Evolutionary conservation across 2,113 vertebrate genomes (phyloP).

Genomic region (Hippopotamus amphibius): DNA sequence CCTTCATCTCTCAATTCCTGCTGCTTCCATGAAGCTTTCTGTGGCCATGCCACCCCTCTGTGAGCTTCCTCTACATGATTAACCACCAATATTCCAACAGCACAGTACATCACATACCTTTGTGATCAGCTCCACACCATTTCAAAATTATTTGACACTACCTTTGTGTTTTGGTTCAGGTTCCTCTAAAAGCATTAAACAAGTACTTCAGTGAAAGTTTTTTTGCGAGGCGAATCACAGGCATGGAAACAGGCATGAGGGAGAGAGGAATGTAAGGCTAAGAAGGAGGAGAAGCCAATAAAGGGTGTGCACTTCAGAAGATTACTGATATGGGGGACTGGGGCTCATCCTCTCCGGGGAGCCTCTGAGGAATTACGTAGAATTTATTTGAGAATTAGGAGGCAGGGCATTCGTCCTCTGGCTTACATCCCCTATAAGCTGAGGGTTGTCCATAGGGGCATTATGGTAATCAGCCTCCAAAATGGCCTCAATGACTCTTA

Average conservation of each 20-base stretch:
- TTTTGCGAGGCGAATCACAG: background rate
- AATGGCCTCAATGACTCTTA: background rate
- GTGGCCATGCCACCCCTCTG: background rate
- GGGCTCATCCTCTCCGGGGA: background rate
- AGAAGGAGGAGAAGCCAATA: background rate
- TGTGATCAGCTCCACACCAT: background rate
- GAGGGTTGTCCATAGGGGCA: background rate
- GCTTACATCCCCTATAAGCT: background rate
- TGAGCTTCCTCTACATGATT: background rate
- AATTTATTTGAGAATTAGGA: background rate
- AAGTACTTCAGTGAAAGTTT: background rate
- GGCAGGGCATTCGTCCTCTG: background rate
- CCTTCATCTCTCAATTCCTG: background rate
- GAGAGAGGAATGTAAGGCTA: background rate
- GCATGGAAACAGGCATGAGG: background rate
- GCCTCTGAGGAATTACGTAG: background rate
- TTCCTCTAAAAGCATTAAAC: background rate
- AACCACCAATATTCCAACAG: background rate
- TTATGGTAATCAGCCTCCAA: background rate
- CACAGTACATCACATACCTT: background rate
- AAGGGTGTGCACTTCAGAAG: background rate
- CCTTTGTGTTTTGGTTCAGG: background rate
- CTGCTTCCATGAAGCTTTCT: background rate
- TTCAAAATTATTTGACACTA: constrained; percentile 3
- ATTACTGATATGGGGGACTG: background rate